Conservation (phyloP, 2,113 vertebrate genomes). For the Phoxinus phoxinus region DNA sequence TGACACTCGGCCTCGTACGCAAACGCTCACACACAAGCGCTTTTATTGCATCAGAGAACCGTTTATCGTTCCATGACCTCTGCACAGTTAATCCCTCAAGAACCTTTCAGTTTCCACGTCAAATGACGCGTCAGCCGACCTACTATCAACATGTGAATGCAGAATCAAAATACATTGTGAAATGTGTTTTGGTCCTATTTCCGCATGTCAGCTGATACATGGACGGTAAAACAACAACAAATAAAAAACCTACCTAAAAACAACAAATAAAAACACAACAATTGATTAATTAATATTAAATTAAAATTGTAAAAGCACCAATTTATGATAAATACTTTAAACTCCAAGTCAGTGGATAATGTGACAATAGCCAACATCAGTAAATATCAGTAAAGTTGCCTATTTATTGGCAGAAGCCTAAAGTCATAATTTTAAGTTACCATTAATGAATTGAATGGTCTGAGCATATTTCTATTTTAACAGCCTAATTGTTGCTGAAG, state of each 20-base stretch:
- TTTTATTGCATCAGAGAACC: slow-evolving; percentile 23
- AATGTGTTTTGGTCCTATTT: slow-evolving; percentile 46
- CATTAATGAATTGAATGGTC: no score
- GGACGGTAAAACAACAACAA: neutral
- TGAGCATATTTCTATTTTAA: neutral
- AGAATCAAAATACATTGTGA: slow-evolving; percentile 51
- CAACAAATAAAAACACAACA: neutral
- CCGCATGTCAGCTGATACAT: neutral
- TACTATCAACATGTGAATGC: neutral
- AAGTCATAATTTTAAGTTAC: no score
- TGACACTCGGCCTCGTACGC: slow-evolving; percentile 1
- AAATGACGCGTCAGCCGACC: slow-evolving; percentile 35
- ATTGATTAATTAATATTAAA: neutral
- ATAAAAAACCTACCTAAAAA: neutral
- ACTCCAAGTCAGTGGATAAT: neutral
- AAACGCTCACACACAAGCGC: neutral
- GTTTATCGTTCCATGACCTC: neutral
- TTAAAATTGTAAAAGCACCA: neutral
- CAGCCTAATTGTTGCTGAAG: neutral
- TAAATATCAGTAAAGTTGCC: neutral
- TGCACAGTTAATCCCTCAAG: neutral
- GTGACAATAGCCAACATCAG: neutral
- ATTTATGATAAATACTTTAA: neutral
- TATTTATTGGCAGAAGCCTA: no score
- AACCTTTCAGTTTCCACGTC: slow-evolving; percentile 22